Conservation (phyloP, 2,797 vertebrate genomes). For the Australoheros facetus region DNA sequence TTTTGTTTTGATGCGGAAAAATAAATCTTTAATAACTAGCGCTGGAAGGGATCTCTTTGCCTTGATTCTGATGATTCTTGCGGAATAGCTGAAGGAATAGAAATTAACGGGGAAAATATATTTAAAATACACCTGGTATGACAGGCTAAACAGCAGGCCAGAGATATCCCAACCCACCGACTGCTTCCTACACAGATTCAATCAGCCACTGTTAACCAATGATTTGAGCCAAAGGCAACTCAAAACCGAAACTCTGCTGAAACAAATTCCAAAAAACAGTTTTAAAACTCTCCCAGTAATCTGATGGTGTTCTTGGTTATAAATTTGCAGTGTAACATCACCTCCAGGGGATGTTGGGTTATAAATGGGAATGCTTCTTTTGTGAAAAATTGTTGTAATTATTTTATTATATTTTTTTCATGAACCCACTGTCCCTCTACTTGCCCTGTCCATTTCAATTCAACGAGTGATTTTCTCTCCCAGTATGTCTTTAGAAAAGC, state of each 20-base stretch:
- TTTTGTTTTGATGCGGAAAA: not conserved
- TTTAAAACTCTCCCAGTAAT: not conserved
- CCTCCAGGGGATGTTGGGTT: not conserved
- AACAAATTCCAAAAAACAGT: not conserved
- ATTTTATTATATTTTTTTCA: not conserved
- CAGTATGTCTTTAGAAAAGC: constrained; percentile 27
- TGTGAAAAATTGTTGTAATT: constrained; percentile 21
- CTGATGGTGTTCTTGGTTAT: not conserved
- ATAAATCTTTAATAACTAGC: not conserved
- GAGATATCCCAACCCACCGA: not conserved
- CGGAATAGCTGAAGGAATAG: not conserved
- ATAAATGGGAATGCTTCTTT: not conserved
- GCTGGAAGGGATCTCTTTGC: not conserved
- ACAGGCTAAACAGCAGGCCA: not conserved
- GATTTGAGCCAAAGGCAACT: not conserved
- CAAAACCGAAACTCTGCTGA: accelerated
- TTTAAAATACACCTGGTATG: not conserved
- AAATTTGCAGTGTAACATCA: not conserved
- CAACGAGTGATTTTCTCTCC: constrained; percentile 22
- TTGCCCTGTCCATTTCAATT: constrained; percentile 14
- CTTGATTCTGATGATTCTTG: not conserved
- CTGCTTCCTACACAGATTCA: not conserved
- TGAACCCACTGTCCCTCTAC: not conserved
- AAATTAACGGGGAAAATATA: not conserved
- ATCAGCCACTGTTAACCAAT: not conserved